phyloP scores from a whole-genome alignment of 2,888 invertebrate species.

The Pterobdella sp. region DNA sequence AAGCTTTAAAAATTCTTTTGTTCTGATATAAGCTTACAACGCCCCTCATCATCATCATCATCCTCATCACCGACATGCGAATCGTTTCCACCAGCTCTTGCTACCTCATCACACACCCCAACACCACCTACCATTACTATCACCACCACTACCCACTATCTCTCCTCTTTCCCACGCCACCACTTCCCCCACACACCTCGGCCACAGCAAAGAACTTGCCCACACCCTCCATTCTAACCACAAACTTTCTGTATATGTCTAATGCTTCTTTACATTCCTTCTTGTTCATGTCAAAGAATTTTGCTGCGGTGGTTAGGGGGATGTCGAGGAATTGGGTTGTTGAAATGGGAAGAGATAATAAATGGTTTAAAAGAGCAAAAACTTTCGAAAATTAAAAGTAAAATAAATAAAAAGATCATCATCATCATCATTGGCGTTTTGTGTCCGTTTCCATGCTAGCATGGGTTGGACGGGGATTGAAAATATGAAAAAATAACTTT shows the following conservation, averaged over 20 bases:
- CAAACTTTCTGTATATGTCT: conserved; percentile 95
- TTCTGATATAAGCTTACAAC: too few relatives aligned
- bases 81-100: background rate
- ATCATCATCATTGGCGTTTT: conserved; percentile 11
- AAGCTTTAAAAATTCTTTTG: too few relatives aligned
- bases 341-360: background rate
- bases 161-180: background rate
- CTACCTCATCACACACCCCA: too few relatives aligned
- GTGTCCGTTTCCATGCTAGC: too few relatives aligned
- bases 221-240: conserved; percentile 94
- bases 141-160: background rate
- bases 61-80: too few relatives aligned
- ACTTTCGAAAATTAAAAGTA: background rate
- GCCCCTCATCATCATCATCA: too few relatives aligned
- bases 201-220: conserved; percentile 84
- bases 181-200: conserved; percentile 50
- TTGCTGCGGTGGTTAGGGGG: conserved; percentile 58
- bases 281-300: conserved; percentile 99
- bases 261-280: conserved; percentile 95
- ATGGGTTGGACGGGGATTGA: background rate
- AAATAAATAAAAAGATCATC: background rate
- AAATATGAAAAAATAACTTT: background rate
- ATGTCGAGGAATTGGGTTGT: background rate
- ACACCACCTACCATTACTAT: too few relatives aligned
- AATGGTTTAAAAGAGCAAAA: background rate